phyloP scores from a whole-genome alignment of 2,888 invertebrate genomes.

The Tridacna crocea region DNA sequence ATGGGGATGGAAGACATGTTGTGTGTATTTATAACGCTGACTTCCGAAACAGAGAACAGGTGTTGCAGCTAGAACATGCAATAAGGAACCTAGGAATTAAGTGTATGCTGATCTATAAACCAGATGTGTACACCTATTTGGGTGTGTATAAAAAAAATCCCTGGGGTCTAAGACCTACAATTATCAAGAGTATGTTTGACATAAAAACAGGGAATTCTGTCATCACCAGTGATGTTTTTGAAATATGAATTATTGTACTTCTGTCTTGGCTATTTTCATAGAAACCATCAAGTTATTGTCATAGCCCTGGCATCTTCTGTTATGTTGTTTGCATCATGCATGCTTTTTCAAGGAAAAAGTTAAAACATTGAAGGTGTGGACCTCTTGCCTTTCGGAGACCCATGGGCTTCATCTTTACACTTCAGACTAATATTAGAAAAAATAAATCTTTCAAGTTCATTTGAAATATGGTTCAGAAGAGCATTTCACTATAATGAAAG shows the following conservation, averaged over 20 bases:
- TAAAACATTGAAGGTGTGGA: too few relatives aligned
- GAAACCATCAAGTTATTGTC: too few relatives aligned
- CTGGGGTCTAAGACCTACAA: slow-evolving; percentile 57
- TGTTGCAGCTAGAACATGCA: slow-evolving; percentile 51
- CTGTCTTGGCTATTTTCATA: too few relatives aligned
- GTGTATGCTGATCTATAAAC: slow-evolving; percentile 63
- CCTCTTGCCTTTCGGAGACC: too few relatives aligned
- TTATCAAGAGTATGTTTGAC: slow-evolving; percentile 56
- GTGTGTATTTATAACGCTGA: slow-evolving; percentile 66
- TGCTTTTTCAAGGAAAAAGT: too few relatives aligned
- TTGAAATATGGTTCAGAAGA: too few relatives aligned
- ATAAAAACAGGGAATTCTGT: slow-evolving; percentile 43
- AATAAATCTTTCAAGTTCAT: too few relatives aligned
- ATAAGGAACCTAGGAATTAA: slow-evolving; percentile 63
- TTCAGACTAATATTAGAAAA: too few relatives aligned
- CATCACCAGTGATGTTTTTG: slow-evolving; percentile 17
- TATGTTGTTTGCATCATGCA: too few relatives aligned
- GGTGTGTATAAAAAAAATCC: slow-evolving; percentile 58
- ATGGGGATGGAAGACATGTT: slow-evolving; percentile 47
- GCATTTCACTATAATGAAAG: too few relatives aligned
- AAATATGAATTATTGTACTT: not conserved
- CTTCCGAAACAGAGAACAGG: slow-evolving; percentile 60
- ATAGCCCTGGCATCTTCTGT: too few relatives aligned
- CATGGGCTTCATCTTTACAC: too few relatives aligned
- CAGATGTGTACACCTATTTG: slow-evolving; percentile 66